Base-by-base conservation (phyloP, 2,888 invertebrate genomes). In the Acheta domesticus region DNA sequence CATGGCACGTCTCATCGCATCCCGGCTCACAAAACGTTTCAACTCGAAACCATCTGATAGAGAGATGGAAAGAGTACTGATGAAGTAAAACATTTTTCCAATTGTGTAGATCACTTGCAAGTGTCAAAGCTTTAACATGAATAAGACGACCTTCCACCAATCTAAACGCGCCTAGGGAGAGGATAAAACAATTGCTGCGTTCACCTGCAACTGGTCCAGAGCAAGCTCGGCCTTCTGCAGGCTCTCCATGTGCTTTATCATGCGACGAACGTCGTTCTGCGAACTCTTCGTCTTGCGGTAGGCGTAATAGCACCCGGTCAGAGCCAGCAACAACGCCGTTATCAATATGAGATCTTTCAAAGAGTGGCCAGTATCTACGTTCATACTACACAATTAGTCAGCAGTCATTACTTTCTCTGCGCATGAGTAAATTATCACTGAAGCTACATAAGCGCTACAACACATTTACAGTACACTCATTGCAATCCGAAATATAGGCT, bases 181-280 rank as follows among this genome's bases (percentile, higher is more conserved):
- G 5, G 36, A 36, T 36, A 36, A 36, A 36, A 36, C 36, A 36
- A 36, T 36, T 36, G 8, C 36, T 36, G 36, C 36, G 8, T 36
- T 77, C 84, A 88, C 88, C 88, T 97, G 96, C 87, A 98, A 90
- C 85, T 94, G 93, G 85, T 93, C 92, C 73, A 98, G 88, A 12
- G 95, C 94, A 85, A 94, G 90, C 87, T 98, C 98, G 1, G 97
- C 97, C 85, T 93, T 93, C 84, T 96, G 93, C 82, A 97, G 89
- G 84, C 95, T 93, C 85, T 97, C 97, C 95, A 98, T 96, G 84
- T 98, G 96, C 83, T 93, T 92, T 86, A 97, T 93, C 96, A 99
- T 97, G 81, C 96, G 92, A 83, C 93, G 92, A 82, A 99, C 90
- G 86, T 98, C 95, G 82, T 90, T 90, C 84, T 95, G 93, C 73